Percentiles rank a stretch among this genome's conserved stretches.
Conservation (phyloP, 1,140 invertebrate genomes). For the Pogonomyrmex californicus region DNA sequence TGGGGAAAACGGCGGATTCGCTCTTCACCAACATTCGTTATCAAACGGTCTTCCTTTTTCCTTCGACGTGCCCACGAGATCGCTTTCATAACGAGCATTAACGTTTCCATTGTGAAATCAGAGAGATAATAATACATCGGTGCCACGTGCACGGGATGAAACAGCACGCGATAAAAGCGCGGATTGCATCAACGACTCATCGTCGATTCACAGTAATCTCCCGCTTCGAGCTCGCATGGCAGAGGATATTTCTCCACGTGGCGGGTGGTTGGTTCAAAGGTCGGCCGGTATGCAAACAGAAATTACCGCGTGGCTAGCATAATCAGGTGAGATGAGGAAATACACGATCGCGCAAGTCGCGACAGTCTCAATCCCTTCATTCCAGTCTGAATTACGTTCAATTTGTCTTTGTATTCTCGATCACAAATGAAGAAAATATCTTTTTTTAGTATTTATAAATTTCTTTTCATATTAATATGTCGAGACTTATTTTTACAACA, state of each 20-base stretch:
- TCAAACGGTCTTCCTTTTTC: background rate
- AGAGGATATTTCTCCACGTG: conserved; percentile 15
- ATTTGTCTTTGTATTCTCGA: background rate
- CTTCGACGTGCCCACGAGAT: background rate
- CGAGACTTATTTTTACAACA: background rate
- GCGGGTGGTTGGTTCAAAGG: conserved; percentile 21
- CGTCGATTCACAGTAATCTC: conserved; percentile 4
- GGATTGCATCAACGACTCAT: background rate
- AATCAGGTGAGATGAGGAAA: conserved; percentile 19
- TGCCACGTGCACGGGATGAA: conserved; percentile 14
- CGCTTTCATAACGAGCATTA: conserved; percentile 21
- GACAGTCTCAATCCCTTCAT: conserved; percentile 31
- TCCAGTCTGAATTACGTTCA: background rate
- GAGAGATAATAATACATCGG: background rate
- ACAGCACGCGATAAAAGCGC: conserved; percentile 19
- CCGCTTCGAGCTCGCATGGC: background rate
- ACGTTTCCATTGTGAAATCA: background rate
- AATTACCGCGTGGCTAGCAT: conserved; percentile 39
- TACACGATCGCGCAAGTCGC: background rate
- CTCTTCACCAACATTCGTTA: background rate
- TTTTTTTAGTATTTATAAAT: background rate
- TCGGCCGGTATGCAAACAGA: conserved; percentile 15
- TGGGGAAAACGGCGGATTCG: background rate
- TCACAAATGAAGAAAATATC: background rate
- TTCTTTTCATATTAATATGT: background rate